Conservation (phyloP, 2,888 invertebrate species). For the Eudemis profundana region DNA sequence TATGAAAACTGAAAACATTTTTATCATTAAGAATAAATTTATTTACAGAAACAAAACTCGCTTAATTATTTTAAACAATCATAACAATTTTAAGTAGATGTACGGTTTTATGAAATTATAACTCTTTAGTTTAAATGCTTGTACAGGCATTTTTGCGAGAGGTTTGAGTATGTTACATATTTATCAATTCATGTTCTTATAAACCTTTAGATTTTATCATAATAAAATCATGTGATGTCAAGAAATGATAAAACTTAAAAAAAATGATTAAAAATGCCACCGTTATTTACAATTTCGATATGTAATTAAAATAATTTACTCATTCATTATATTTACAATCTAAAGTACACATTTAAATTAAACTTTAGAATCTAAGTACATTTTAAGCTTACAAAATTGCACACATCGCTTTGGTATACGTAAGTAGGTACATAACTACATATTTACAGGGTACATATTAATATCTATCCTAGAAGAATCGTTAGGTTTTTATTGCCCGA, state of each 20-base stretch:
- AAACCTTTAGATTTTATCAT: too few relatives aligned
- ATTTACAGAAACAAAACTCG: constrained; percentile 25
- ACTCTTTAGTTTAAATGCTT: constrained; percentile 27
- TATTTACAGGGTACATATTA: constrained; percentile 69
- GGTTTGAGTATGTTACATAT: not conserved
- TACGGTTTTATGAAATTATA: constrained; percentile 3
- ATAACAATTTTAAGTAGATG: constrained; percentile 31
- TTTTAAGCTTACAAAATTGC: constrained; percentile 84
- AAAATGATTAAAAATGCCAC: constrained; percentile 3
- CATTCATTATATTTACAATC: constrained; percentile 62
- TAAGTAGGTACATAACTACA: constrained; percentile 82
- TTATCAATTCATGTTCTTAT: not conserved
- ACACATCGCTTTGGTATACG: constrained; percentile 85
- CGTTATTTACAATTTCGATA: constrained; percentile 45
- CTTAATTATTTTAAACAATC: constrained; percentile 15
- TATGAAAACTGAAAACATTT: constrained; percentile 22
- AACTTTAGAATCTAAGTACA: constrained; percentile 68
- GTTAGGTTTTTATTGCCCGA: constrained; percentile 78
- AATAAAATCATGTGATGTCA: not conserved
- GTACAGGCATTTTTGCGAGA: not conserved
- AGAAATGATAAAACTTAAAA: not conserved
- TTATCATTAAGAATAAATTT: constrained; percentile 10
- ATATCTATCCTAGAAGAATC: constrained; percentile 66
- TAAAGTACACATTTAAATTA: constrained; percentile 67
- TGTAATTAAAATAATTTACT: constrained; percentile 54